phyloP scores from a whole-genome alignment of 2,797 vertebrate genomes.

The Arrhamphus sclerolepis region DNA sequence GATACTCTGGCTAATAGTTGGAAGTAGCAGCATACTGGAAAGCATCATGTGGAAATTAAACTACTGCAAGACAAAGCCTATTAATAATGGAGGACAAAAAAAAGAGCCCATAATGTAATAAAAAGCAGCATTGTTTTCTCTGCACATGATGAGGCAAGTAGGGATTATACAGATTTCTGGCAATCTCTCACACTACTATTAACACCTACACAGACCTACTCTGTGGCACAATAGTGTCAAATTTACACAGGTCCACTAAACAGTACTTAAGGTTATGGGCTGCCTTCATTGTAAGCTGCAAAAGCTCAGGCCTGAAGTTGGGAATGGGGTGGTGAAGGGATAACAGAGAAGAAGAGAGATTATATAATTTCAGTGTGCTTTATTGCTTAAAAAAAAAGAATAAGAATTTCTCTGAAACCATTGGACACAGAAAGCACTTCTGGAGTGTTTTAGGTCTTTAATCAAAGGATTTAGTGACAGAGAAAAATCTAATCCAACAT shows the following conservation, averaged over 20 bases:
- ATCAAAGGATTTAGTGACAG: conserved; percentile 52
- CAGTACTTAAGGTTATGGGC: conserved; percentile 71
- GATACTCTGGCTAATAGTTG: too few species aligned
- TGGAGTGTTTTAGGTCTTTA: conserved; percentile 62
- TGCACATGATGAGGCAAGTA: conserved; percentile 45
- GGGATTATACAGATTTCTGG: conserved; percentile 55
- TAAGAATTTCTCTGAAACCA: conserved; percentile 65
- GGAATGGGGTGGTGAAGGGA: conserved; percentile 24
- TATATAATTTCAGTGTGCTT: conserved; percentile 59
- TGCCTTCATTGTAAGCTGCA: conserved; percentile 63
- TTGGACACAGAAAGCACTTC: conserved; percentile 41
- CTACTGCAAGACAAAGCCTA: background rate
- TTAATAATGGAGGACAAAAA: conserved; percentile 5
- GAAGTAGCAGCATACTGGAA: background rate
- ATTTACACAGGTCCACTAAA: conserved; percentile 76
- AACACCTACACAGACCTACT: conserved; percentile 72
- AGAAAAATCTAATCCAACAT: conserved; percentile 64
- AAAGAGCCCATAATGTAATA: conserved; percentile 15
- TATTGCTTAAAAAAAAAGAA: conserved; percentile 71
- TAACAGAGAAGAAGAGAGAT: conserved; percentile 51
- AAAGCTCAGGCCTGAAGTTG: conserved; percentile 50
- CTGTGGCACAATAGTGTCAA: conserved; percentile 71
- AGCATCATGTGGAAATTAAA: background rate
- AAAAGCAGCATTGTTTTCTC: conserved; percentile 31
- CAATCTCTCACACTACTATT: conserved; percentile 62